Conservation (phyloP, 2,797 vertebrate genomes). For the Gambelia wislizenii region DNA sequence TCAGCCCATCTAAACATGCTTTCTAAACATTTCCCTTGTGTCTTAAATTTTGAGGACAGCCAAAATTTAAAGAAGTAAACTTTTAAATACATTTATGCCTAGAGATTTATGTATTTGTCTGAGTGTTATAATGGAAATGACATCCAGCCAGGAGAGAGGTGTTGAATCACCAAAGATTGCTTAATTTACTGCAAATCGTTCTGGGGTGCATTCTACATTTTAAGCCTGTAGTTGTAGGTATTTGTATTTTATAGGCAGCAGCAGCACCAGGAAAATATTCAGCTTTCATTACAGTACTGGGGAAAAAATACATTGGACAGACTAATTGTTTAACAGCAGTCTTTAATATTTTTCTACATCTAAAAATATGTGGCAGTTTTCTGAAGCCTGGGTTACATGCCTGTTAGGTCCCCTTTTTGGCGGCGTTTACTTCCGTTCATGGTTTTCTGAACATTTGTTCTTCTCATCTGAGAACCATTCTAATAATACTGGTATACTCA, state of each 20-base stretch:
- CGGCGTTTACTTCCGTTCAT: constrained; percentile 20
- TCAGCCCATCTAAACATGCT: not conserved
- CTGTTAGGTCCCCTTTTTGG: constrained; percentile 39
- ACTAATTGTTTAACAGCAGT: not conserved
- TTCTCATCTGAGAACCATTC: constrained; percentile 37
- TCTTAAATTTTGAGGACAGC: not conserved
- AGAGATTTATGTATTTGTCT: not conserved
- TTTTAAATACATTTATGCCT: not conserved
- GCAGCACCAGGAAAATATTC: not conserved
- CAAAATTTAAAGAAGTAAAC: not conserved
- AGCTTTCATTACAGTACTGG: not conserved
- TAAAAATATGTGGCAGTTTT: constrained; percentile 15
- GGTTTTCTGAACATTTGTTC: constrained; percentile 43
- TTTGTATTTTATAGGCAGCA: not conserved
- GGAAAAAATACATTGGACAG: not conserved
- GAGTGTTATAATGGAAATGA: not conserved
- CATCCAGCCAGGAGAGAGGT: not conserved
- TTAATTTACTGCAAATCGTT: accelerated
- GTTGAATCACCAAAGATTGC: not conserved
- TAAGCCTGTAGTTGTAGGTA: not conserved
- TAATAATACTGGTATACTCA: constrained; percentile 20
- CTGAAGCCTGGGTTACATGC: not conserved
- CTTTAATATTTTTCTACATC: not conserved
- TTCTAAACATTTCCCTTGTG: not conserved
- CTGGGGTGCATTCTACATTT: accelerated